Evolutionary conservation across 2,113 vertebrate species (phyloP), one percentile per base, ranked within the genome.

Genomic region (Phaethon lepturus): DNA sequence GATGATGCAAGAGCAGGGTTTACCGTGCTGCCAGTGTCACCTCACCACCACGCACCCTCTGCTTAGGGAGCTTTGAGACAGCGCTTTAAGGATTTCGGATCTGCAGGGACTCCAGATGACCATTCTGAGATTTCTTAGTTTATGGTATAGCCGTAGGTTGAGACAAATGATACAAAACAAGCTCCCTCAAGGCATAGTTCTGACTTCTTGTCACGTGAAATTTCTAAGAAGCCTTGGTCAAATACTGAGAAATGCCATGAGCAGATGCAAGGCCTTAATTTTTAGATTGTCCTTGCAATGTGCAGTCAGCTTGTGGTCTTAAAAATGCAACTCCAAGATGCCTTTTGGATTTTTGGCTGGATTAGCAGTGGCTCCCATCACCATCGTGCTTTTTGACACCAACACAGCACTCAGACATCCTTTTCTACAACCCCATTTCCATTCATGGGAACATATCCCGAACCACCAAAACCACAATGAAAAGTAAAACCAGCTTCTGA

Each of bases 401-500:
- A 0, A 59, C n/a, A 69, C 40, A 23, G 6, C 0, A 3, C 56
- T 35, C 56, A 31, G 64, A 33, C 49, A 59, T 20, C 35, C 71
- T 73, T 59, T 50, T 63, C 72, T 23, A 55, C 60, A 90, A 38
- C 12, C n/a, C n/a, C 5, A 0, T 22, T 52, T 45, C 31, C 31
- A 44, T n/a, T 60, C 44, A 35, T 0, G 0, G 62, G 17, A 83
- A 31, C 0, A 0, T 17, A 40, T 52, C 72, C 69, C 4, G 0
- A 60, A 44, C 29, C 38, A 60, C 45, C 19, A n/a, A 62, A 75
- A 52, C 38, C 80, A 64, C 50, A 82, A 28, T 9, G n/a, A 49
- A 68, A 66, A 50, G 14, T 26, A 44, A 63, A 90, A 64, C 0
- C 40, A 56, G 53, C 44, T 90, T 75, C 55, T 4, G 6, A 59